These are phyloP conservation scores for Periparus ater DNA, from an alignment of 2,797 vertebrate species.

Conservation along the genomic window DNA sequence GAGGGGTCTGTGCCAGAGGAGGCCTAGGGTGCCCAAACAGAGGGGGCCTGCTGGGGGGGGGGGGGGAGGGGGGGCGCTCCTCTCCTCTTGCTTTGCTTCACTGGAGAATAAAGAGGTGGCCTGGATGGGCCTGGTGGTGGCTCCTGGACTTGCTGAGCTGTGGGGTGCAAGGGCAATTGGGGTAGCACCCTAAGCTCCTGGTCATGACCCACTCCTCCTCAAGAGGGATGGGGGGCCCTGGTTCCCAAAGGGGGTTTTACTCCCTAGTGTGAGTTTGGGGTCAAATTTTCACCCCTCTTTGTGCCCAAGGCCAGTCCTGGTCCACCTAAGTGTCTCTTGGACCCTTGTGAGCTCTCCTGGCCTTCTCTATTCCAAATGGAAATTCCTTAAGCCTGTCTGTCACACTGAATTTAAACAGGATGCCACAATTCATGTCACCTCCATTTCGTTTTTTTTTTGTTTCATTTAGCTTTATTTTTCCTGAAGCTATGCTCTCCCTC, in stretches of 20 bases:
- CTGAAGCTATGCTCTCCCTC: background rate
- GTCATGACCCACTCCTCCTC: background rate
- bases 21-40: background rate
- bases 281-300: background rate
- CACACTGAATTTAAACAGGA: background rate
- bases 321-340: background rate
- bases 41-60: background rate
- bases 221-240: background rate
- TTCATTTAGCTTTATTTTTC: background rate
- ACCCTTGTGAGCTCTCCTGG: background rate
- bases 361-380: background rate
- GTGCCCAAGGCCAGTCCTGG: background rate
- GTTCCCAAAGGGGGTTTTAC: background rate
- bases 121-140: constrained; percentile 49
- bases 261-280: background rate
- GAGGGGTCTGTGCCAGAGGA: background rate
- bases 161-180: background rate
- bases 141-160: constrained; percentile 51
- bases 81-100: constrained; percentile 61
- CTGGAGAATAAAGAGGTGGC: constrained; percentile 66
- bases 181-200: background rate
- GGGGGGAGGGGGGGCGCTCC: background rate
- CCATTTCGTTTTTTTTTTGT: too few relatives aligned
- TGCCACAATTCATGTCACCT: background rate
- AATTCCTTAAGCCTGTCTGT: background rate